Base-by-base conservation (phyloP, 64 coral and sea anemone genomes). In the Stichodactyla helianthus region DNA sequence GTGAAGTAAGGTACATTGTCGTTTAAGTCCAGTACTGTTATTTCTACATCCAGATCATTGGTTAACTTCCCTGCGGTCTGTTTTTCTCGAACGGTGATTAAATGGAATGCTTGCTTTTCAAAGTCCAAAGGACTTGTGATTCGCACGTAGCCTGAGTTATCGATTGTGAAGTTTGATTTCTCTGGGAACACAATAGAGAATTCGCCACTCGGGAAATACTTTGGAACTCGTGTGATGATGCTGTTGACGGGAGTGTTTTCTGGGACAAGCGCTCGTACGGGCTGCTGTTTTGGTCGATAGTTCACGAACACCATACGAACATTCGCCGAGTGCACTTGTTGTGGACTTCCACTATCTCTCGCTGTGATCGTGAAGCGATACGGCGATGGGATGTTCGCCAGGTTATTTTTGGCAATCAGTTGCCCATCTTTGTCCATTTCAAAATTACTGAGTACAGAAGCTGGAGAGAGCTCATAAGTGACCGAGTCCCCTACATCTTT, bases 21-120 rank as follows among this genome's bases (percentile, higher is more conserved):
- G 19, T 96, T 96, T 19, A 82, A 78, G 54, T 96, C 94, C 12
- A 96, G 51, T 23, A 96, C 94, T 27, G 88, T 87, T 9, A 96
- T 92, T 55, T 96, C 94, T 20, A 96, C 87, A 76, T 93, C 68
- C 5, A 95, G 53, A 52, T 92, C 79, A 65, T 89, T 95, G 0
- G 88, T 87, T 26, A 89, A 84, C 0, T n/a, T 50, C 1, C 85
- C 88, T 58, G 86, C 71, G 16, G 91, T 84, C 44, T 89, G 89
- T 58, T 93, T 89, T 55, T 96, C 94, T 70, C 92, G 62, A 1
- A 86, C 85, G 0, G 94, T 96, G 26, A 96, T 89, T 27, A 89
- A 27, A 52, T 85, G 83, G 63, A 90, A 93, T 28, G 84, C 60
- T 6, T 76, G 61, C n/a, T 87, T 79, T 76, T 96, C 91, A 55